Percentiles rank a stretch among this genome's conserved stretches.
Evolutionary conservation across 2,888 invertebrate genomes (phyloP).

Genomic region (Ecdyonurus torrentis): DNA sequence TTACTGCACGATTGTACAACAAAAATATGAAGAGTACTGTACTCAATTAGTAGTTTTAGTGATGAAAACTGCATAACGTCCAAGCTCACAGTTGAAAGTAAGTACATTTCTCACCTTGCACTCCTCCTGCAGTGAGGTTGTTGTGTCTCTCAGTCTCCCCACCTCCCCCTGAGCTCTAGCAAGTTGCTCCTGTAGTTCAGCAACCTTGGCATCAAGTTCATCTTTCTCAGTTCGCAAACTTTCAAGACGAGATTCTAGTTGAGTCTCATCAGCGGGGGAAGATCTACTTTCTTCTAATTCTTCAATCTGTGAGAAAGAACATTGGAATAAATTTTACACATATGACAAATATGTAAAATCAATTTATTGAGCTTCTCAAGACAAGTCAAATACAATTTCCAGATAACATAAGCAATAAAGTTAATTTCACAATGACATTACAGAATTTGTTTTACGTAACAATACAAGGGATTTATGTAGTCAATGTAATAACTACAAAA

Average conservation of each 20-base stretch:
- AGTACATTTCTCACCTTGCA: conserved; percentile 36
- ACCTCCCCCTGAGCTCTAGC: conserved; percentile 51
- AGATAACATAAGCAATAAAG: too few relatives aligned
- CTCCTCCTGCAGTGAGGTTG: conserved; percentile 50
- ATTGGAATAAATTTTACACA: neutral
- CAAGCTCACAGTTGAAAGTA: too few relatives aligned
- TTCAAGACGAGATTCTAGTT: conserved; percentile 51
- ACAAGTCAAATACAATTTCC: neutral
- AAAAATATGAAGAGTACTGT: too few relatives aligned
- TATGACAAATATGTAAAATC: conserved; percentile 6
- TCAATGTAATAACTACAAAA: too few relatives aligned
- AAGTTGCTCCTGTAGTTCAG: conserved; percentile 48
- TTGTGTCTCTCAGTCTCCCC: conserved; percentile 44
- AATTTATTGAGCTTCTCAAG: conserved; percentile 1
- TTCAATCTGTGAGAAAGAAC: conserved; percentile 34
- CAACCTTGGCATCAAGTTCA: conserved; percentile 46
- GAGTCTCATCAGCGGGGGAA: conserved; percentile 46
- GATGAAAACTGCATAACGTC: too few relatives aligned
- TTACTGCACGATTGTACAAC: too few relatives aligned
- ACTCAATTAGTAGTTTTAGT: too few relatives aligned
- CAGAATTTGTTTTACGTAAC: too few relatives aligned
- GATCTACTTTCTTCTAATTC: conserved; percentile 50
- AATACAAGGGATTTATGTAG: too few relatives aligned
- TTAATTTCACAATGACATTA: neutral
- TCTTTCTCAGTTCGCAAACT: conserved; percentile 55